phyloP scores from a whole-genome alignment of 2,797 vertebrate species.

The Poeciliopsis turneri region DNA sequence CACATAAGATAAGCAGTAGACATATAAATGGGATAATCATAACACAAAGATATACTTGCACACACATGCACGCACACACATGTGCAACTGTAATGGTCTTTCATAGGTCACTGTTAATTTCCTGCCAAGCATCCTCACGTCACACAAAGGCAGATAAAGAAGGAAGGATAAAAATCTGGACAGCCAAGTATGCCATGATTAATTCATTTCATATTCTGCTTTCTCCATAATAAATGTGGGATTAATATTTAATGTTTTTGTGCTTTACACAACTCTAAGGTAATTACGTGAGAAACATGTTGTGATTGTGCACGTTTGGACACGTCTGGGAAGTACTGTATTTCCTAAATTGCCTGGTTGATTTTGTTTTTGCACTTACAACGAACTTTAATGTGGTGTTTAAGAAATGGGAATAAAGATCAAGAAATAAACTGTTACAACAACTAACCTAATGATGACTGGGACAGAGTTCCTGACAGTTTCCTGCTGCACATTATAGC shows the following conservation, averaged over 20 bases:
- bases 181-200: constrained; percentile 71
- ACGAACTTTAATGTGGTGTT: constrained; percentile 41
- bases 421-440: constrained; percentile 39
- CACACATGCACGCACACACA: not conserved
- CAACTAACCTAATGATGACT: constrained; percentile 7
- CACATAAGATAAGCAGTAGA: constrained; percentile 14
- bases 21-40: constrained; percentile 15
- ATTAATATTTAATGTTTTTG: constrained; percentile 76
- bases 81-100: constrained; percentile 2
- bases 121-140: constrained; percentile 39
- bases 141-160: constrained; percentile 42
- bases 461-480: constrained; percentile 32
- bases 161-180: constrained; percentile 57
- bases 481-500: constrained; percentile 43
- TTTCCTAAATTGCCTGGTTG: constrained; percentile 27
- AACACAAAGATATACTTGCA: not conserved
- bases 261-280: constrained; percentile 55
- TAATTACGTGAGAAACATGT: constrained; percentile 36
- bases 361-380: constrained; percentile 29
- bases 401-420: constrained; percentile 55
- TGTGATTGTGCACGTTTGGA: constrained; percentile 16
- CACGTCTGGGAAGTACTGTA: constrained; percentile 15
- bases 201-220: constrained; percentile 76
- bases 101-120: constrained; percentile 53
- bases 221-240: constrained; percentile 68